Evolutionary conservation across 2,113 vertebrate species (phyloP), one percentile per base, ranked within the genome.

Genomic region (Notarius lentiginosus): DNA sequence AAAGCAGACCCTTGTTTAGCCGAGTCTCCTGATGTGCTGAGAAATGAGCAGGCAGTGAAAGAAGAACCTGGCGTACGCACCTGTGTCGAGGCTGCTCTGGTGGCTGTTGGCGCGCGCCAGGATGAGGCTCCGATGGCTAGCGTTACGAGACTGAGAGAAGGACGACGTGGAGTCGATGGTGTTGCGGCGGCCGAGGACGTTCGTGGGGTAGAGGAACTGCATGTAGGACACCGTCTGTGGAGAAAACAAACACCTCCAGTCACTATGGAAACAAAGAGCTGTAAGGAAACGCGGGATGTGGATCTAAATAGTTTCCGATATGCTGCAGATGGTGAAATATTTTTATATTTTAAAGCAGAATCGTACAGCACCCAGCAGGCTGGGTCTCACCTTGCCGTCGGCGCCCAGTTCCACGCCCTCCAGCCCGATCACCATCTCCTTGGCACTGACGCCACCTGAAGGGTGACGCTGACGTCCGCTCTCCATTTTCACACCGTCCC

Each of bases 381-480:
- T 53, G 4, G 3, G 34, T 2, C 79, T 96, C 93, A 99, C 98
- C 98, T 99, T 99, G 89, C 98, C 98, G 0, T 99, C 97, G 0
- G 98, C 98, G 82, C 98, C 98, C 0, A 99, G 94, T 92, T 99
- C 98, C 91, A 99, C 98, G 18, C 98, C 98, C 94, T 99, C 98
- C 51, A 99, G 96, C 79, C 98, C 97, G 77, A 99, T 96, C 90
- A 98, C 96, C 95, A 95, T 95, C 93, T 99, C 98, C 91, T 98
- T 98, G 93, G 97, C 96, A 91, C 96, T 97, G 91, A 97, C 95
- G 12, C 97, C 95, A 61, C 97, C 97, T 0, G 97, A 88, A 63
- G 97, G 96, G 94, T 98, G 96, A 51, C 97, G 96, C 85, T 97
- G 98, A 61, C 97, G 96, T 86, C 96, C 97, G 88, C 96, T 95